Evolutionary conservation across 2,113 vertebrate genomes (phyloP).

Genomic region (Pipra filicauda): DNA sequence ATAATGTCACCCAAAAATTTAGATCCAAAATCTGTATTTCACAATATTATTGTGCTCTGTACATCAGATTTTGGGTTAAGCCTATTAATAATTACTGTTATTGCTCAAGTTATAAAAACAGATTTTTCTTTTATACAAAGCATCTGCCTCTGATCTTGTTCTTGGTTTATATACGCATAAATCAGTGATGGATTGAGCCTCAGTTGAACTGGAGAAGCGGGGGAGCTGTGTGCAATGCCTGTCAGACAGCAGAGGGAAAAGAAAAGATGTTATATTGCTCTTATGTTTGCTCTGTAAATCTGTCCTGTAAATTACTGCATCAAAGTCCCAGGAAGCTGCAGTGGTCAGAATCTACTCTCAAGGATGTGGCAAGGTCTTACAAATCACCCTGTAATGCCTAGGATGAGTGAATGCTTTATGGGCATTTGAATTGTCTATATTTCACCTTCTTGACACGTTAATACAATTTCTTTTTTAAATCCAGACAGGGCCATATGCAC

Average conservation of each 20-base stretch:
- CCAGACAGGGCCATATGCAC: background rate
- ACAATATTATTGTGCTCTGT: background rate
- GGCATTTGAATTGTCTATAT: background rate
- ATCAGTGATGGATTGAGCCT: background rate
- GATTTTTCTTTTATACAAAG: background rate
- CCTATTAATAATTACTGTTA: background rate
- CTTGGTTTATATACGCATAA: constrained; percentile 8
- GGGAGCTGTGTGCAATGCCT: background rate
- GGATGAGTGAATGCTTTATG: background rate
- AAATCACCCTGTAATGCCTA: background rate
- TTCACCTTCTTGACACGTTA: background rate
- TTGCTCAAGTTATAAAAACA: background rate
- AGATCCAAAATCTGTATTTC: background rate
- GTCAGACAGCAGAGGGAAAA: background rate
- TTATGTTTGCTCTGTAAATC: background rate
- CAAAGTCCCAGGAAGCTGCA: background rate
- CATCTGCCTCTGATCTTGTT: background rate
- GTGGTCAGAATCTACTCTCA: background rate
- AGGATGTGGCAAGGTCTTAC: background rate
- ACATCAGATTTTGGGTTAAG: background rate
- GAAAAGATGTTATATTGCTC: background rate
- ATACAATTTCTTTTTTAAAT: background rate
- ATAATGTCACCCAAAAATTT: background rate
- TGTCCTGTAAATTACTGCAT: constrained; percentile 17
- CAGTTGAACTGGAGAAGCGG: background rate